Conservation (phyloP, 1,140 invertebrate species). For the Philaenus spumarius region DNA sequence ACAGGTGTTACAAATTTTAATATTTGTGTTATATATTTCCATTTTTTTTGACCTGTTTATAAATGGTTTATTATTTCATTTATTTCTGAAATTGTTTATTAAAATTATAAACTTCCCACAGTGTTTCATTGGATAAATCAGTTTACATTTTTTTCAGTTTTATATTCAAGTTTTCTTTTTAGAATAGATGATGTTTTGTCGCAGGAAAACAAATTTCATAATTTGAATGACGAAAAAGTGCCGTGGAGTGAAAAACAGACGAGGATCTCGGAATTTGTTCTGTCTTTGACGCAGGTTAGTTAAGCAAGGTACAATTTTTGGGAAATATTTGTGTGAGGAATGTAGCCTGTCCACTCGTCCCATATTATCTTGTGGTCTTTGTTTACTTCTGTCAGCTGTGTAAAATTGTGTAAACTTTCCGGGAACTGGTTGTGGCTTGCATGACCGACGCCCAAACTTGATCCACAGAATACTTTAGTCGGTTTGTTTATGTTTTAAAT, state of each 20-base stretch:
- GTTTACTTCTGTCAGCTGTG: no score
- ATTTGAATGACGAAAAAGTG: not conserved
- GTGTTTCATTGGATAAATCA: not conserved
- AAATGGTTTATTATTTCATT: not conserved
- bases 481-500: no score
- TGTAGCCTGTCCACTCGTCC: no score
- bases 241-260: not conserved
- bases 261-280: not conserved
- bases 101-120: not conserved
- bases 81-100: not conserved
- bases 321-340: no score
- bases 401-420: no score
- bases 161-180: not conserved
- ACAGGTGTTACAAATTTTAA: no score
- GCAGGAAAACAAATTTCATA: conserved; percentile 3
- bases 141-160: not conserved
- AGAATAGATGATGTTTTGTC: not conserved
- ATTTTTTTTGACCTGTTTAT: not conserved
- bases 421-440: no score
- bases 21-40: no score
- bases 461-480: no score
- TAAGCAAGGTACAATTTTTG: not conserved
- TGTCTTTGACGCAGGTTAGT: not conserved
- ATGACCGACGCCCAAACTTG: no score
- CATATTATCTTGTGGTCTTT: no score